Evolutionary conservation across 2,113 vertebrate genomes (phyloP), one percentile per base, ranked within the genome.

Genomic region (Nerophis ophidion): DNA sequence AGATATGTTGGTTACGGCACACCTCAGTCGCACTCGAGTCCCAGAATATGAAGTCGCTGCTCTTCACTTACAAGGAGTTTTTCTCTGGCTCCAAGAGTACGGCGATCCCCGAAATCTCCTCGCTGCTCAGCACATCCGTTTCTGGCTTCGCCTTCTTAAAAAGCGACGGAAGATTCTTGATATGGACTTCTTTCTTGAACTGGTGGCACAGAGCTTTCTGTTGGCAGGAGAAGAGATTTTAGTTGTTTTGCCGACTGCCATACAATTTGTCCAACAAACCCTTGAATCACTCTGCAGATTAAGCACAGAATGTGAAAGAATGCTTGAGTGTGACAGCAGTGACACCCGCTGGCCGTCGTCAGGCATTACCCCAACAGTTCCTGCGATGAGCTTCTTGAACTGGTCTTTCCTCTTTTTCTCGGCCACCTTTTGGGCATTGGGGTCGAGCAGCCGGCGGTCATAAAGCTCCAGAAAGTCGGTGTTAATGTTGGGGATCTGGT

Each of bases 111-210:
- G 76, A 36, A 9, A 83, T 74, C 47, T 93, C 91, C 33, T 93
- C 91, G 35, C 50, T 90, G 60, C 88, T 88, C 80, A 89, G 47
- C 51, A 89, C 48, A n/a, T 97, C 94, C 66, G 90, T 92, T 59
- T 91, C 87, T 34, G 89, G 87, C 82, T 95, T 96, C 42, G 85
- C 81, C 72, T 92, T 95, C 86, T 98, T 98, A 82, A 95, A 98
- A 74, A 99, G 93, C 11, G 93, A 93, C 1, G 96, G 97, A 70
- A 99, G 93, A 83, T 99, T 98, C 80, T 93, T 92, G 86, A 99
- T 98, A 70, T 99, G 97, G 75, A 98, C 95, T 83, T 98, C 96
- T 83, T 99, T 99, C 79, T 92, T 94, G 81, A 98, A 99, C 81
- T 99, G 94, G 82, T 99, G 93, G 66, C 94, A 96, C 2, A 99